phyloP scores from a whole-genome alignment of 1,140 invertebrate genomes.

The Dendrolimus punctatus region DNA sequence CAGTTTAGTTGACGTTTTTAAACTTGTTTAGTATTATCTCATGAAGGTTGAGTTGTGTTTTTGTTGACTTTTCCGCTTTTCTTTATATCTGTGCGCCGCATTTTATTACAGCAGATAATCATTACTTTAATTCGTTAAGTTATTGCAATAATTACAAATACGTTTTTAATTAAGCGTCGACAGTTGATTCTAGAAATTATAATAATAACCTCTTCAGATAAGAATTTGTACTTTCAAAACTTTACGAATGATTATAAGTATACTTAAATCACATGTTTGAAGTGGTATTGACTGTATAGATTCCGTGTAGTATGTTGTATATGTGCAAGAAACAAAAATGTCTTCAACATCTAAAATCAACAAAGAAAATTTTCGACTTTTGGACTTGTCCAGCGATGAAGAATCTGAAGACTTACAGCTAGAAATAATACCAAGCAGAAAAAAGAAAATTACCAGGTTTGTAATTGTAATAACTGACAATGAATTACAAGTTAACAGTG shows the following conservation, averaged over 20 bases:
- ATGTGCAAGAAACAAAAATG: constrained; percentile 38
- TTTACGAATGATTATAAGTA: neutral
- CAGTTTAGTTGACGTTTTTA: too few relatives aligned
- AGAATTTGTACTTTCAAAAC: too few relatives aligned
- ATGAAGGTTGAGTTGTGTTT: too few relatives aligned
- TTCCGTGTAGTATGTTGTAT: constrained; percentile 30
- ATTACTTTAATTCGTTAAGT: too few relatives aligned
- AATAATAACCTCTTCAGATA: too few relatives aligned
- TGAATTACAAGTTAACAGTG: neutral
- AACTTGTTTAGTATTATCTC: too few relatives aligned
- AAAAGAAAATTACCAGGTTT: constrained; percentile 67
- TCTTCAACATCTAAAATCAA: constrained; percentile 64
- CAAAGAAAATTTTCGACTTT: constrained; percentile 77
- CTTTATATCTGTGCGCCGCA: too few relatives aligned
- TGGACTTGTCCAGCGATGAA: constrained; percentile 74
- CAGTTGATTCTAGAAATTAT: too few relatives aligned
- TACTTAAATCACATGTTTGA: neutral
- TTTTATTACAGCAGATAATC: too few relatives aligned
- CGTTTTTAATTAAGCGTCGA: too few relatives aligned
- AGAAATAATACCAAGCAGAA: constrained; percentile 74
- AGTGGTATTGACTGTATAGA: constrained; percentile 2
- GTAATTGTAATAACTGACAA: neutral
- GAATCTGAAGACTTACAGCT: constrained; percentile 76
- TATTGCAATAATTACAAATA: too few relatives aligned
- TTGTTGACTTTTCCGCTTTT: too few relatives aligned